Base-by-base conservation (phyloP, 2,113 vertebrate species). In the Orcinus orca region DNA sequence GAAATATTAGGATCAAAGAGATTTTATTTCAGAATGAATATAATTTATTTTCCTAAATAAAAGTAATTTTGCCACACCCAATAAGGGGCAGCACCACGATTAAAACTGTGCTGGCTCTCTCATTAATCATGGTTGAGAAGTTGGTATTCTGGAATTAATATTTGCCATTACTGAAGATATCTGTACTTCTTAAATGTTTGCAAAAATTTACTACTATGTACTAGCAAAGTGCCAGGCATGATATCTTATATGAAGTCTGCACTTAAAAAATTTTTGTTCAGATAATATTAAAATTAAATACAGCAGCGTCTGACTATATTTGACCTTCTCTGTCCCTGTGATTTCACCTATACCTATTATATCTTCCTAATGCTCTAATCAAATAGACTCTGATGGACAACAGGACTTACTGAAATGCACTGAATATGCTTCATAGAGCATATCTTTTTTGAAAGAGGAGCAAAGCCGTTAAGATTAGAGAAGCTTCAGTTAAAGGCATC, bases 381-480 rank as follows among this genome's bases (percentile, higher is more conserved):
- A 95, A 95, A 88, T 33, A 77, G 36, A 65, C 62, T 65, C 36
- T 36, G 58, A 29, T 68, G 88, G 88, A 96, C 85, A 95, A 96
- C 1, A 74, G 55, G 79, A 58, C 36, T 58, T 80, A 92, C 26
- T 95, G 95, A 97, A 96, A 95, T 83, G 63, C 77, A 93, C 63
- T n/a, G 73, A 92, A 44, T 33, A 73, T 83, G 71, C 38, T 81
- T 86, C 85, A 83, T 93, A 89, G 2, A 94, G 58, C 33, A 77
- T 84, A 95, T 84, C 50, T 70, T 74, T 98, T 96, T 71, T 92
- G n/a, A 97, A 21, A 97, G 21, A 84, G 26, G 85, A 95, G 38
- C 23, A 65, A 97, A 96, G n/a, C 33, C 80, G 25, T 63, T 63
- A 95, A 85, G 86, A 95, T 71, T 53, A 90, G 87, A 89, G 94